Evolutionary conservation across 2,888 invertebrate genomes (phyloP), one percentile per base, ranked within the genome.

Genomic region (Sylvicola cinctus): DNA sequence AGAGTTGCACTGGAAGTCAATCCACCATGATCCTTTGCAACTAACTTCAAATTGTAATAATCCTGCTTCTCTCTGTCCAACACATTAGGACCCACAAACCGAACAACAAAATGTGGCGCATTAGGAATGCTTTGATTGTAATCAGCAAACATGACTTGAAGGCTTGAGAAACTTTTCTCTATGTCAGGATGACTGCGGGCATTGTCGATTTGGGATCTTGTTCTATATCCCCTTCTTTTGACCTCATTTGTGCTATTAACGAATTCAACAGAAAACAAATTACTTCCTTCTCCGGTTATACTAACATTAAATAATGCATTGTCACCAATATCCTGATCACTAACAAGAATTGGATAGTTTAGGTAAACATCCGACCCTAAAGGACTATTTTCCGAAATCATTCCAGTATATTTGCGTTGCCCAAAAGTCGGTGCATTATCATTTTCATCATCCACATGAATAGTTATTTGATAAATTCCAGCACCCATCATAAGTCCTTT

Each of bases 381-480:
- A 8, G 61, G 60, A 20, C 79, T 71, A 52, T 90, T 85, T 58
- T 91, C 90, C 29, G 61, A 58, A 12, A 91, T 74, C 39, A 66
- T 63, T 2, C 84, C 83, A 45, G 80, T 76, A 49, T 85, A 90
- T 2, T 62, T 52, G 2, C 65, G 49, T 10, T 67, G 57, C 41
- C 75, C 73, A 51, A 91, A 90, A 37, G 69, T 54, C 1, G 91
- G 90, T 3, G 83, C 67, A 47, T 85, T 85, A 47, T 87, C 87
- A 47, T 88, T 87, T 39, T 80, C 80, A 49, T 88, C 87, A 39
- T 80, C 78, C 1, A 87, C 81, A 35, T 72, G 62, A 20, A 87
- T 66, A 10, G 72, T 74, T 2, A 81, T 75, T 64, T 80, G 81
- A 48, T 79, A 81, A 36, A 80, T 74, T 3, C 76, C 78, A 32